Base-by-base conservation (phyloP, 2,888 invertebrate species). In the Blastobasis adustella region DNA sequence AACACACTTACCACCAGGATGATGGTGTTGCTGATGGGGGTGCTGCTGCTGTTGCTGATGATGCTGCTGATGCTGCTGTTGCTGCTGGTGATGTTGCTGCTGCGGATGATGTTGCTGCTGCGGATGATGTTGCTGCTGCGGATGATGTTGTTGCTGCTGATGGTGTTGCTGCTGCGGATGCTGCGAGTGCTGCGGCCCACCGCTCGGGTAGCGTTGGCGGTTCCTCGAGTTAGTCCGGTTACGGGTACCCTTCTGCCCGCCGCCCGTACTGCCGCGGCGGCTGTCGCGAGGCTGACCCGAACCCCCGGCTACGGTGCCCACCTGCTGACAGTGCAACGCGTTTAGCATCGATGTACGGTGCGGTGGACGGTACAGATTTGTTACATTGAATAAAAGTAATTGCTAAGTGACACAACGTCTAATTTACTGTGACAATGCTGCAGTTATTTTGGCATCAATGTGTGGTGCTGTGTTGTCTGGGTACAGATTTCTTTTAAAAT, bases 201-300 rank as follows among this genome's bases (percentile, higher is more conserved):
- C 84, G 71, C 65, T 81, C 54, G 66, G 78, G 65, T 73, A 73
- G 49, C 79, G 78, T 59, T 76, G 74, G 7, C 79, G 69, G 58
- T 66, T 73, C 65, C 76, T 78, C 47, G 75, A 71, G 67, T 72
- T 71, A 56, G 73, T 70, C 47, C 79, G 76, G 61, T 75, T 73
- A 52, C 75, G 74, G 10, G 64, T 58, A 55, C 64, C 67, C 39
- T 63, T 72, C 56, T 73, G 67, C 50, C 69, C 52, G 41, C 48
- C 52, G 65, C 69, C 70, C 57, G 56, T 73, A 70, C 77, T 69
- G 69, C 80, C 63, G 70, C 84, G 85, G 9, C 84, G 70, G 49
- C 76, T 68, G 57, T 82, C 82, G 4, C 84, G 77, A 62, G 73
- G 76, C 60, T 73, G 74, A 4, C 73, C 81, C 0, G 82, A 80